Evolutionary conservation across 2,888 invertebrate species (phyloP).

Genomic region (Calephelis perditalis): DNA sequence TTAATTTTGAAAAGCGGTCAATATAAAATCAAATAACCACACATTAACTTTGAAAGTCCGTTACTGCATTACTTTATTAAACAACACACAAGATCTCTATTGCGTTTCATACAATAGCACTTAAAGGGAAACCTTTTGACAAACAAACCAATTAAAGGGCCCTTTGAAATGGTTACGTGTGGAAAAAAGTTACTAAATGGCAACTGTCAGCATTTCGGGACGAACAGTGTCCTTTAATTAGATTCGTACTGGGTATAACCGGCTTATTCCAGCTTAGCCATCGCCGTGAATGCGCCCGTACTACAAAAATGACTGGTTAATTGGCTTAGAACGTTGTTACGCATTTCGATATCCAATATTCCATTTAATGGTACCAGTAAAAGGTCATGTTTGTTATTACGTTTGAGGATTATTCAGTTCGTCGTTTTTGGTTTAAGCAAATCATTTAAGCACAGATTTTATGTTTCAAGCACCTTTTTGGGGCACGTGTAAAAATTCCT

Average conservation of each 20-base stretch:
- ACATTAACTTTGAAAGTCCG: too few relatives aligned
- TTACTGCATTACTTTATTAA: too few relatives aligned
- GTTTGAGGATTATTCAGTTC: slow-evolving; percentile 31
- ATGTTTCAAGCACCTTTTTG: too few relatives aligned
- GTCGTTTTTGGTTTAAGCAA: slow-evolving; percentile 11
- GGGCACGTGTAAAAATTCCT: too few relatives aligned
- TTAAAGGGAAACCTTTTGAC: slow-evolving; percentile 30
- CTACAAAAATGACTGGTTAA: slow-evolving; percentile 75
- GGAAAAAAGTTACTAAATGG: slow-evolving; percentile 59
- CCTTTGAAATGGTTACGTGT: slow-evolving; percentile 49
- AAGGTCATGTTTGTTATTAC: slow-evolving; percentile 40
- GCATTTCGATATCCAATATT: slow-evolving; percentile 68
- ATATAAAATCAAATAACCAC: too few relatives aligned
- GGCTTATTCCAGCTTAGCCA: slow-evolving; percentile 72
- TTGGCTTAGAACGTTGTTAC: slow-evolving; percentile 72
- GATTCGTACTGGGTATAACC: slow-evolving; percentile 71
- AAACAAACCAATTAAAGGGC: slow-evolving; percentile 59
- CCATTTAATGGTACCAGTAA: slow-evolving; percentile 55
- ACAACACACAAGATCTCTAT: slow-evolving; percentile 49
- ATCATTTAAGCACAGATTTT: background rate
- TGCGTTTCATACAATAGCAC: slow-evolving; percentile 36
- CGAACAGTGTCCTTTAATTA: slow-evolving; percentile 71
- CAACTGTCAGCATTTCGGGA: slow-evolving; percentile 70
- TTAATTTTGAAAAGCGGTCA: too few relatives aligned
- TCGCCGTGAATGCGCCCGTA: slow-evolving; percentile 55